Conservation (phyloP, 2,113 vertebrate species). For the Anarrhichthys ocellatus region DNA sequence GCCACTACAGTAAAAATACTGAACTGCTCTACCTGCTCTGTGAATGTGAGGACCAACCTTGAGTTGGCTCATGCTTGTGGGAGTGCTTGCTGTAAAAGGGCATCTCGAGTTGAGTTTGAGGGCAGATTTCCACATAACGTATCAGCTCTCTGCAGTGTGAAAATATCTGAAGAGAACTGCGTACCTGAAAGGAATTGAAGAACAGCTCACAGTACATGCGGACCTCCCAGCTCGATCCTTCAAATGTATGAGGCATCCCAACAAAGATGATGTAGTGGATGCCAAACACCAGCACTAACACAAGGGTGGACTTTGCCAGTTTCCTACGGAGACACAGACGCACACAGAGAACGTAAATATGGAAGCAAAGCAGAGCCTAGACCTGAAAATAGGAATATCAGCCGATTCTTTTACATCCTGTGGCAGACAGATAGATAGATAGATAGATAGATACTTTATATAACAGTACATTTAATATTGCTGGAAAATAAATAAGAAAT, state of each 20-base stretch:
- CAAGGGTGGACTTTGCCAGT: constrained; percentile 90
- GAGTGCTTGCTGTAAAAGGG: neutral
- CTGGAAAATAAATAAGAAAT: no score
- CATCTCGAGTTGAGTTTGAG: neutral
- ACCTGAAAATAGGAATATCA: neutral
- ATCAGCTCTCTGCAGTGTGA: neutral
- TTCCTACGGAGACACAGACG: constrained; percentile 81
- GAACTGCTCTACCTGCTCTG: neutral
- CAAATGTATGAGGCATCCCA: constrained; percentile 88
- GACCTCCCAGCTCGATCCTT: constrained; percentile 88
- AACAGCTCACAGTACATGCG: constrained; percentile 94
- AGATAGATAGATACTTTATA: no score
- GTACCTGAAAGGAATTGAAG: constrained; percentile 94
- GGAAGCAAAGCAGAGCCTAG: neutral
- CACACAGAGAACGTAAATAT: neutral
- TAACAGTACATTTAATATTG: no score
- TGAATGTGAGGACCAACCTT: neutral
- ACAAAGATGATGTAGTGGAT: constrained; percentile 92
- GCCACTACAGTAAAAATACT: neutral
- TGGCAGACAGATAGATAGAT: no score
- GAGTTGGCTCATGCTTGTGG: neutral
- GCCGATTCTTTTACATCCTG: neutral
- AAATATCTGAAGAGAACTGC: neutral
- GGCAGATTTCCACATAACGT: neutral
- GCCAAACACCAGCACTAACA: constrained; percentile 90